phyloP scores from a whole-genome alignment of 2,888 invertebrate genomes.

The Psylliodes chrysocephalus region DNA sequence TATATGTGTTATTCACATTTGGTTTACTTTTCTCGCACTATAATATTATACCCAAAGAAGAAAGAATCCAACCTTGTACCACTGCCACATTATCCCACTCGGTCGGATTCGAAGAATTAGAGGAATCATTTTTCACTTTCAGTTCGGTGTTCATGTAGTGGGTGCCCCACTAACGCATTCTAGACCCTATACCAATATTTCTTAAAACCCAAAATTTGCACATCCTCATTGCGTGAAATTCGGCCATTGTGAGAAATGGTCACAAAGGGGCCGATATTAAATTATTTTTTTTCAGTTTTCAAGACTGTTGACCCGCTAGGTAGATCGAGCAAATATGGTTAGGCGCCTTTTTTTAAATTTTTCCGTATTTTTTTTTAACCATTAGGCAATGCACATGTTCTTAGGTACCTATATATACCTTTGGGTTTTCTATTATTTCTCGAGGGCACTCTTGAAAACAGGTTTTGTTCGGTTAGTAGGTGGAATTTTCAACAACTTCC shows the following conservation, averaged over 20 bases:
- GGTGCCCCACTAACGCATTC: constrained; percentile 45
- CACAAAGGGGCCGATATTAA: constrained; percentile 55
- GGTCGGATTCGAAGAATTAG: constrained; percentile 47
- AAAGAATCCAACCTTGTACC: constrained; percentile 28
- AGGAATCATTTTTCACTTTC: constrained; percentile 57
- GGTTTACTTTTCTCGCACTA: constrained; percentile 24
- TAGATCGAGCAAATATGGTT: constrained; percentile 44
- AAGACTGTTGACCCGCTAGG: constrained; percentile 36
- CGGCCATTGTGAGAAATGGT: constrained; percentile 52
- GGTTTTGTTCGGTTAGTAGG: constrained; percentile 21
- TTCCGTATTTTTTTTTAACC: constrained; percentile 40
- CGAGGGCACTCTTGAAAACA: constrained; percentile 23
- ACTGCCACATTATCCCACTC: constrained; percentile 36
- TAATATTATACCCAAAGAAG: constrained; percentile 10
- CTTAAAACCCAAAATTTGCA: constrained; percentile 35
- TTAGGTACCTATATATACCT: constrained; percentile 37
- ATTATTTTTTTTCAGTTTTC: constrained; percentile 46
- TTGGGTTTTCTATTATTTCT: constrained; percentile 43
- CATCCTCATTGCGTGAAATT: constrained; percentile 54
- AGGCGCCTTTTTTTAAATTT: constrained; percentile 42
- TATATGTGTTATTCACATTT: not conserved
- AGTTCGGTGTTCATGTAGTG: constrained; percentile 46
- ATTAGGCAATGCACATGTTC: constrained; percentile 48
- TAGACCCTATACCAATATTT: constrained; percentile 25
- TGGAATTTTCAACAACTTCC: constrained; percentile 35